Base-by-base conservation (phyloP, 2,888 invertebrate species). In the Troilus luridus region DNA sequence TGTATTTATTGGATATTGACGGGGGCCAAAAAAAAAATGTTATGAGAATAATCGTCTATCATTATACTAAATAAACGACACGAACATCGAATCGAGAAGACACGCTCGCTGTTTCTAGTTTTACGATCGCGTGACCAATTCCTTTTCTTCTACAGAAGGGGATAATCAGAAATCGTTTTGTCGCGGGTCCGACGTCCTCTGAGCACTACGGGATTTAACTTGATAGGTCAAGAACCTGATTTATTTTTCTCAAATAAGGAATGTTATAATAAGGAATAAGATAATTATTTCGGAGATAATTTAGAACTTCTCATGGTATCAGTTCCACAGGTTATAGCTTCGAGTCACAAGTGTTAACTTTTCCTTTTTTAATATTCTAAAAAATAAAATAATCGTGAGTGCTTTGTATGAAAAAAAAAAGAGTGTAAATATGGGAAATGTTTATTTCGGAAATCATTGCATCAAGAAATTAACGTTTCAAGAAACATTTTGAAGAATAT, bases 141-240 rank as follows among this genome's bases (percentile, higher is more conserved):
- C 41, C 41, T 41, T 77, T 77, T 77, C 72, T 41, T 2, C 6
- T 77, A 0, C 8, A 17, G 14, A 24, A 41, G 17, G 10, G 72
- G 41, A 77, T 77, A 77, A 19, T 77, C 72, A 77, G 72, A 19
- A 77, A 41, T 77, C 17, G 72, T 77, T 41, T 41, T 27, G 41
- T 41, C 7, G 41, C 27, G 72, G 27, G 72, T 41, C 17, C 27
- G 41, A 41, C 72, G 72, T 14, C 41, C 72, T 77, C 27, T 9
- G 7, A 17, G 17, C 17, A 8, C 27, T 77, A 17, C 14, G 41
- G 72, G 21, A 41, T 77, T 41, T 41, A 77, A 17, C 17, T 41
- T 41, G 72, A 27, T 41, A 77, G 72, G 72, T 77, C 72, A 77
- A 77, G 72, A 77, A 77, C 72, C 72, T 41, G 21, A 77, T 77